phyloP scores from a whole-genome alignment of 2,797 vertebrate species.

The Alca torda region DNA sequence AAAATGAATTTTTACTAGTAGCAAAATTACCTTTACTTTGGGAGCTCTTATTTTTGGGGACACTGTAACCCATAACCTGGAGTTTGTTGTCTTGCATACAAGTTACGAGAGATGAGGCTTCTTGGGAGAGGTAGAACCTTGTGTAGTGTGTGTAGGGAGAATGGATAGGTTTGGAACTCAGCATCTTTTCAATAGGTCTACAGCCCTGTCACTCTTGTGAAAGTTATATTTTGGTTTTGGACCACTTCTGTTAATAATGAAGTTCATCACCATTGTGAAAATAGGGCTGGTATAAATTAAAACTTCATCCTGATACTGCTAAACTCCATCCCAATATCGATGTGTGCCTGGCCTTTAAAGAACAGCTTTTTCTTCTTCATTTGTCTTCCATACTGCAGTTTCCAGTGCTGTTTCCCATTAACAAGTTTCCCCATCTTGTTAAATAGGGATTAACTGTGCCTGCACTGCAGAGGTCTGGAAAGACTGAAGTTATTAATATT shows the following conservation, averaged over 20 bases:
- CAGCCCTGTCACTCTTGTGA: background rate
- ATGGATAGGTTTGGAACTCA: background rate
- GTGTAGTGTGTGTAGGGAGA: background rate
- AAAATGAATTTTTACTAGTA: background rate
- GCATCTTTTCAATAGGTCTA: background rate
- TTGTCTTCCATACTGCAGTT: background rate
- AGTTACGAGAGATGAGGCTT: background rate
- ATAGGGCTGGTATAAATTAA: background rate
- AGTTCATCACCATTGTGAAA: background rate
- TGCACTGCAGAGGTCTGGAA: background rate
- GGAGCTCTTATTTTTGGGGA: background rate
- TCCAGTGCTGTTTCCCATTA: background rate
- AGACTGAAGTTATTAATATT: background rate
- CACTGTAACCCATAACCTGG: background rate
- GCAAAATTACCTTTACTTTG: background rate
- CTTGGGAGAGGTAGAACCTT: too few relatives aligned
- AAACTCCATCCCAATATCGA: background rate
- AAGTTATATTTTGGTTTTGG: background rate
- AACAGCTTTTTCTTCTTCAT: background rate
- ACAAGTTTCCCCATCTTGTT: background rate
- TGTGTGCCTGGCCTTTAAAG: background rate
- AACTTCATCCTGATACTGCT: background rate
- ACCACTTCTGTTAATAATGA: background rate
- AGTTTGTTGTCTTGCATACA: background rate
- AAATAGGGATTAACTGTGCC: background rate